Base-by-base conservation (phyloP, 1,140 invertebrate species). In the Drosophila quadrilineata region DNA sequence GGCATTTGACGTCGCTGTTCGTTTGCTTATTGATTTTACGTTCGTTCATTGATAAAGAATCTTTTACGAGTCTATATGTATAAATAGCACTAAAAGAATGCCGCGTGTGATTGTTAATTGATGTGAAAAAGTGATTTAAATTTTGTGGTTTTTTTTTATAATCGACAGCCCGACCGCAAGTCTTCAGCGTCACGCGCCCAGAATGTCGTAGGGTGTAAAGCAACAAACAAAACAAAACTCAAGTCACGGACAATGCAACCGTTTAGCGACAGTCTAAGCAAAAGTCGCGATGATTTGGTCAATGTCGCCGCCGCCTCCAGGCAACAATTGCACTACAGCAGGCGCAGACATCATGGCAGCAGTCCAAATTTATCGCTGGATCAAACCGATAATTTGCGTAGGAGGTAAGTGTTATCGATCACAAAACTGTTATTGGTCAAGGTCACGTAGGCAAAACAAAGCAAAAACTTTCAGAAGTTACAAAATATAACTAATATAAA, bases 201-300 rank as follows among this genome's bases (percentile, higher is more conserved):
- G 57, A 26, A 85, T 84, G 79, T 75, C 79, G 60, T 84, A 84
- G 72, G 49, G 46, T 53, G 35, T 29, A 22, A n/a, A 41, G 40
- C 49, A 64, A 40, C 16, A 21, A n/a, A 6, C 41, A 26, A 59
- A 29, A 24, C 33, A 38, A 14, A 71, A 66, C 49, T 31, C 29
- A 66, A 41, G 12, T 45, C 52, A 52, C 75, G 60, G 73, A 88
- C 72, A 75, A 89, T 89, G 87, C 87, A 89, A 58, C 76, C 84
- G 45, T 87, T 86, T 58, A 79, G 80, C 59, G 87, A 88, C 54
- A 88, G 75, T 54, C 45, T 88, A 17, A 88, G 79, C 57, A 89
- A 75, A 60, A 89, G 87, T 85, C 87, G 87, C 31, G 87, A 89
- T 74, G 87, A 89, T 87, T 70, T 89, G 66, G 87, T 75, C 57